Conservation (phyloP, 2,888 invertebrate species). For the Osmoderma eremita region DNA sequence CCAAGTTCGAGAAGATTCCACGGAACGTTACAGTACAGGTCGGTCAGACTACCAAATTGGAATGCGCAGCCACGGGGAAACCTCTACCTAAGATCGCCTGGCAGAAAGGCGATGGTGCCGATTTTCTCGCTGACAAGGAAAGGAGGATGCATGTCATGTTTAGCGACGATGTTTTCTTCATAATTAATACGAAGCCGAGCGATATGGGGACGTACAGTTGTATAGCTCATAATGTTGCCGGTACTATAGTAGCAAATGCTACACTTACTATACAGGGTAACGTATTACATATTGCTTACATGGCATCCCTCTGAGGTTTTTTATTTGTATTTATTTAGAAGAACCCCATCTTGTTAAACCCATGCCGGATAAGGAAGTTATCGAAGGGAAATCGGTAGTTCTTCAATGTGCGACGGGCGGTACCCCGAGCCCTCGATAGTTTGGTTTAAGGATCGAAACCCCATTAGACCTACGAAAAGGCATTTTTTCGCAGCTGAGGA, state of each 20-base stretch:
- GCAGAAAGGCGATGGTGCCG: constrained; percentile 92
- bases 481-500: constrained; percentile 89
- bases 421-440: constrained; percentile 82
- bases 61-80: constrained; percentile 91
- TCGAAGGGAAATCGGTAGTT: constrained; percentile 84
- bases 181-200: constrained; percentile 86
- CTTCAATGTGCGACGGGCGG: constrained; percentile 89
- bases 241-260: constrained; percentile 86
- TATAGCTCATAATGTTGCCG: constrained; percentile 90
- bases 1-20: constrained; percentile 86
- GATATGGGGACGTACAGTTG: constrained; percentile 95
- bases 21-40: constrained; percentile 84
- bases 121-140: constrained; percentile 94
- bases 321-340: constrained; percentile 70
- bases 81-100: constrained; percentile 90
- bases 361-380: constrained; percentile 86
- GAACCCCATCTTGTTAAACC: constrained; percentile 86
- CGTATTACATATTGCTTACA: no score
- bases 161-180: constrained; percentile 90
- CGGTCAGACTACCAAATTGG: constrained; percentile 86
- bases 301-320: no score
- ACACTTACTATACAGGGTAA: constrained; percentile 79
- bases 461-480: constrained; percentile 78
- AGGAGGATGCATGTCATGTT: constrained; percentile 93
- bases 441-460: constrained; percentile 87